A percentile compares a stretch with the other conserved stretches of the same genome.
Conservation (phyloP, 2,113 vertebrate genomes). For the Python bivittatus region DNA sequence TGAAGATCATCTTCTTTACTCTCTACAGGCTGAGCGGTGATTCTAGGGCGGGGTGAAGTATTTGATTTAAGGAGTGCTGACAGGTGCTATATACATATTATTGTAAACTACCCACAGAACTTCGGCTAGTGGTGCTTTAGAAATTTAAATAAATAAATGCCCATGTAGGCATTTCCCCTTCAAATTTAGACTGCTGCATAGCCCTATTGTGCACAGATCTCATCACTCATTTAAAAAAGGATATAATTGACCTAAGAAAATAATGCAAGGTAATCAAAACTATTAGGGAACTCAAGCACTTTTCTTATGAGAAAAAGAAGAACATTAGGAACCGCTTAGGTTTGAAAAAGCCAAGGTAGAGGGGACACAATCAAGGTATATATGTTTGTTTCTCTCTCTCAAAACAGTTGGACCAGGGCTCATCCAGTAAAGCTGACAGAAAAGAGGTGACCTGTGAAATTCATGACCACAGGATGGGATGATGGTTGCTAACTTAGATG, state of each 20-base stretch:
- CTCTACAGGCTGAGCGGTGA: background rate
- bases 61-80: background rate
- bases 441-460: background rate
- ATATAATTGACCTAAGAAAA: background rate
- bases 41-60: background rate
- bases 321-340: background rate
- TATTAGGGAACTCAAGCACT: background rate
- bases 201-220: background rate
- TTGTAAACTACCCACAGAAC: background rate
- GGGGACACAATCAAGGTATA: background rate
- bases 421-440: background rate
- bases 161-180: background rate
- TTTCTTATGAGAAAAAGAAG: background rate
- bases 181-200: background rate
- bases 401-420: background rate
- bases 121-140: background rate
- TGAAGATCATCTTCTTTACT: background rate
- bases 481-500: background rate
- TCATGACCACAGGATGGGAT: background rate
- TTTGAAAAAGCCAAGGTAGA: background rate
- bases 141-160: background rate
- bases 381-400: background rate
- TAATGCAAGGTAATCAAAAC: background rate
- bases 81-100: background rate
- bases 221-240: background rate